Percentiles rank a stretch among this genome's conserved stretches.
phyloP scores from a whole-genome alignment of 2,888 invertebrate species.

The Automeris io region DNA sequence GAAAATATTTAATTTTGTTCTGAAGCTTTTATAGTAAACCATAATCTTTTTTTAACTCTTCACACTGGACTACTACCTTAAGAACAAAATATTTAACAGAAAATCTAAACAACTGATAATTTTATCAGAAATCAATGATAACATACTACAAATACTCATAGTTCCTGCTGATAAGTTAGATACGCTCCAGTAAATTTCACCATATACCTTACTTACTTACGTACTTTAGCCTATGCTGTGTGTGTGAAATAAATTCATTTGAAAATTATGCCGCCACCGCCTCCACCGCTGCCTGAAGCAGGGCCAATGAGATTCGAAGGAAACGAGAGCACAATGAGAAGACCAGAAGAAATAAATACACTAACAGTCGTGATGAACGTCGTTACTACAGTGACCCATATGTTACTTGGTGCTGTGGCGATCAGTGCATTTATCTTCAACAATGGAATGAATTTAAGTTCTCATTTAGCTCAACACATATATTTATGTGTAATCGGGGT shows the following conservation, averaged over 20 bases:
- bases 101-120: neutral
- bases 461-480: constrained; percentile 29
- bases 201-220: neutral
- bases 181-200: neutral
- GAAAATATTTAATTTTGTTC: no score
- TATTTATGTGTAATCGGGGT: constrained; percentile 47
- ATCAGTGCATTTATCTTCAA: constrained; percentile 25
- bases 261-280: constrained; percentile 12
- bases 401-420: constrained; percentile 31
- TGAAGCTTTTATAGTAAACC: neutral
- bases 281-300: constrained; percentile 20
- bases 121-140: constrained; percentile 9
- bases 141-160: constrained; percentile 9
- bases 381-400: constrained; percentile 28
- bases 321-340: constrained; percentile 12
- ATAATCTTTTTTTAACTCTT: neutral
- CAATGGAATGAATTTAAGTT: constrained; percentile 4
- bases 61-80: neutral
- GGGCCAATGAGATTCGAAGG: constrained; percentile 17
- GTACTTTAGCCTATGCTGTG: neutral
- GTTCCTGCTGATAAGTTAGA: constrained; percentile 2
- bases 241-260: neutral
- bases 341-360: constrained; percentile 10
- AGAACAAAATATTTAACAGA: neutral
- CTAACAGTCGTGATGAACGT: constrained; percentile 26